Base-by-base conservation (phyloP, 1,140 invertebrate genomes). In the Atta cephalotes region DNA sequence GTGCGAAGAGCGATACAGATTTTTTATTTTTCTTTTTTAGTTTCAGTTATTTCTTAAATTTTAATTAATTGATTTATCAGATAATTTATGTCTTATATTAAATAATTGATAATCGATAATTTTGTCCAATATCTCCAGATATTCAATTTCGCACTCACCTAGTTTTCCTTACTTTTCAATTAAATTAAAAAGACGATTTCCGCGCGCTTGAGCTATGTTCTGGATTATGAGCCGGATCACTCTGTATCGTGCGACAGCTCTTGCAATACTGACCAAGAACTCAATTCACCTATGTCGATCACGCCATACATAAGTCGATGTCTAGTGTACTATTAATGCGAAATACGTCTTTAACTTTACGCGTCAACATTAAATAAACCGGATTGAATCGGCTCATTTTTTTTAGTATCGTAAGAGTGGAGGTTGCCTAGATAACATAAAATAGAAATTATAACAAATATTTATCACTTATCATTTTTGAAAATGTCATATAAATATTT, bases 201-300 rank as follows among this genome's bases (percentile, higher is more conserved):
- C n/a, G 12, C 21, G 14, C 45, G 35, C 9, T 25, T 14, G 31
- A 56, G 1, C 12, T 76, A 25, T 0, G 18, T 14, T 7, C 4
- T 49, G 25, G 3, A 78, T 5, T n/a, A 18, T 0, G 16, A 78
- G 5, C 10, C 18, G 4, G 16, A 62, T 62, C 35, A 62, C 35
- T 65, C 76, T 14, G 39, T 49, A 65, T 25, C 0, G 60, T 78
- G 5, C 39, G 60, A 49, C 18, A 78, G 76, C 39, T 78, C 25
- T 49, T 31, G 10, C 16, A 28, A 14, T 31, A 78, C 76, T 78
- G 60, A 49, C 16, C 21, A 28, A 65, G 56, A 77, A 77, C n/a
- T 77, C 16, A 5, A 7, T 77, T 9, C 9, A 21, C 14, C 2
- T 77, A 62, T 6, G 21, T 28, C 74, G 35, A 62, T 77, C 4